These are phyloP conservation scores for Hoplodrina blanda DNA, from an alignment of 2,888 invertebrate species.

Conservation along the genomic window DNA sequence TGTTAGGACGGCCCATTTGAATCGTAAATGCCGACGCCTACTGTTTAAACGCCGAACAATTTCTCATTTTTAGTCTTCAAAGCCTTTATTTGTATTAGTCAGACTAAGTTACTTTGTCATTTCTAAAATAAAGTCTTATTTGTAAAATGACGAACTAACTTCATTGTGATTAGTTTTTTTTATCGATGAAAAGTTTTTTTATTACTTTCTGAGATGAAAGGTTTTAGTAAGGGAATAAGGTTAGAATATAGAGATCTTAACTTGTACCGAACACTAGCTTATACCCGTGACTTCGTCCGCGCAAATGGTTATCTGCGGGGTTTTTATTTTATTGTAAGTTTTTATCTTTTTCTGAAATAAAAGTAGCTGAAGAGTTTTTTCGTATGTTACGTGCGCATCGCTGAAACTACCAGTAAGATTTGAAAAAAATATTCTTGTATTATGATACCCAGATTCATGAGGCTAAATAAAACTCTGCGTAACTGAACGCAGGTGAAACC, in stretches of 20 bases:
- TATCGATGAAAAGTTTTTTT: slow-evolving; percentile 29
- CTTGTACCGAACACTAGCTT: slow-evolving; percentile 18
- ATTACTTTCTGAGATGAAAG: slow-evolving; percentile 43
- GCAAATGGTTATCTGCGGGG: too few species aligned
- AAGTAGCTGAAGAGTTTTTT: too few species aligned
- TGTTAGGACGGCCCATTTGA: slow-evolving; percentile 79
- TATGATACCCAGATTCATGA: too few species aligned
- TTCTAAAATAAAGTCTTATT: slow-evolving; percentile 13
- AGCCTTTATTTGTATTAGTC: slow-evolving; percentile 59
- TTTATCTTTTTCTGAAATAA: not conserved
- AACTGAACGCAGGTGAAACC: too few species aligned
- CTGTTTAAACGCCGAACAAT: slow-evolving; percentile 58
- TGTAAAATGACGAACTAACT: slow-evolving; percentile 12
- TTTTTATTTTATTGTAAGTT: too few species aligned
- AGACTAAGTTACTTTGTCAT: slow-evolving; percentile 31
- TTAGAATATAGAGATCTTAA: slow-evolving; percentile 11
- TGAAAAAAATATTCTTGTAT: too few species aligned
- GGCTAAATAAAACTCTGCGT: too few species aligned
- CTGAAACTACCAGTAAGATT: too few species aligned
- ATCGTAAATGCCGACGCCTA: slow-evolving; percentile 73
- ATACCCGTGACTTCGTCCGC: too few species aligned
- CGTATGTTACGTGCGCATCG: too few species aligned
- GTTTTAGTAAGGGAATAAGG: slow-evolving; percentile 17
- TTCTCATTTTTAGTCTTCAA: slow-evolving; percentile 46
- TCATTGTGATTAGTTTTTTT: slow-evolving; percentile 38